These are phyloP conservation scores for Priocnemis perturbator DNA, from an alignment of 2,888 invertebrate genomes.

Conservation along the genomic window DNA sequence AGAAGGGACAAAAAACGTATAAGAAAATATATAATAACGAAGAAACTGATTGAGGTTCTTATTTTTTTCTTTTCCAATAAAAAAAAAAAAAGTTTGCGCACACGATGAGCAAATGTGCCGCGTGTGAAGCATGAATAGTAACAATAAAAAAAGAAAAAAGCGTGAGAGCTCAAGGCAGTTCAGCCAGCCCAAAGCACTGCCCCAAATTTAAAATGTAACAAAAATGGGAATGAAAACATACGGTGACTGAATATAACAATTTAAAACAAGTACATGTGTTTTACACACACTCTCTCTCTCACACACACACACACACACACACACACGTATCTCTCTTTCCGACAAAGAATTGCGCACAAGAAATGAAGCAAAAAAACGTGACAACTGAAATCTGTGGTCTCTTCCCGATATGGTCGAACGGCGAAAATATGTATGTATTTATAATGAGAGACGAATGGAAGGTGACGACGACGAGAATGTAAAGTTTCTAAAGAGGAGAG, in stretches of 20 bases:
- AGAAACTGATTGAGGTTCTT: slow-evolving; percentile 19
- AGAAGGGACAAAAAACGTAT: slow-evolving; percentile 39
- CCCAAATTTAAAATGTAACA: slow-evolving; percentile 32
- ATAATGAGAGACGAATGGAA: slow-evolving; percentile 22
- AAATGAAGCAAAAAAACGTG: slow-evolving; percentile 45
- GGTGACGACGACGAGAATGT: slow-evolving; percentile 32
- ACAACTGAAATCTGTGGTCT: slow-evolving; percentile 32
- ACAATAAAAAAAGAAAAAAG: slow-evolving; percentile 11
- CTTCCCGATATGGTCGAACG: slow-evolving; percentile 22
- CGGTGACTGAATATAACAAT: slow-evolving; percentile 33
- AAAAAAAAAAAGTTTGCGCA: slow-evolving; percentile 18
- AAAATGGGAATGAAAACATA: slow-evolving; percentile 35
- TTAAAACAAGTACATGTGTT: neutral
- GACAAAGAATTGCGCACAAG: slow-evolving; percentile 34
- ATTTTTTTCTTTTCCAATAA: neutral
- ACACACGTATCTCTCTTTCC: no score
- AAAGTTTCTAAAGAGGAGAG: slow-evolving; percentile 28
- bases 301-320: no score
- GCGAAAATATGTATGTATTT: slow-evolving; percentile 31
- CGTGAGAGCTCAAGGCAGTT: slow-evolving; percentile 48
- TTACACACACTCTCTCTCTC: no score
- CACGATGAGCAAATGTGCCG: slow-evolving; percentile 25
- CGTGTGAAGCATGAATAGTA: slow-evolving; percentile 32
- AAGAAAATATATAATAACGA: slow-evolving; percentile 32
- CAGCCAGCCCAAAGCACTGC: slow-evolving; percentile 64